phyloP scores from a whole-genome alignment of 2,113 vertebrate genomes.

The Drymodes brunneopygia region DNA sequence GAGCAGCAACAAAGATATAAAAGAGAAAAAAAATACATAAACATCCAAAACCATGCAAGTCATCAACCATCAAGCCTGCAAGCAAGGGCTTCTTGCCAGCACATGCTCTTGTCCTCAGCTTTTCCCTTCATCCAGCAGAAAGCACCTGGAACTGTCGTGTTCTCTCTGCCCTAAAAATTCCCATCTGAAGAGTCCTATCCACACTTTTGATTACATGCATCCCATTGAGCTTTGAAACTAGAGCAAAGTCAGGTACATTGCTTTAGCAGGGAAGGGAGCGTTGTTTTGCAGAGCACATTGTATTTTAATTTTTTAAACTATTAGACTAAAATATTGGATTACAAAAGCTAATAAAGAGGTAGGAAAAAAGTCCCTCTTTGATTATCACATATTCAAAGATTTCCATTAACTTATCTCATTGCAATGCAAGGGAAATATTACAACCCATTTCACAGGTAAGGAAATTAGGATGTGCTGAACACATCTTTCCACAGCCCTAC shows the following conservation, averaged over 20 bases:
- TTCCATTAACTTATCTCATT: background rate
- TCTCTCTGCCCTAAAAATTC: background rate
- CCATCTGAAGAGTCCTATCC: background rate
- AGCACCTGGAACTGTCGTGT: fast-evolving
- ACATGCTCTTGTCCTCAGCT: background rate
- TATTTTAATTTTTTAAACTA: background rate
- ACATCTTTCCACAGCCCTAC: background rate
- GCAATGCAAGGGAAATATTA: background rate
- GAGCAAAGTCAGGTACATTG: background rate
- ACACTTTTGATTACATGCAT: background rate
- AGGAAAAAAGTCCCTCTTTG: background rate
- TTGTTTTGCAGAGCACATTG: background rate
- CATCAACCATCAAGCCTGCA: background rate
- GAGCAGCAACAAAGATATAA: background rate
- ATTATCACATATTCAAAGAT: background rate
- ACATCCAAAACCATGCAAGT: background rate
- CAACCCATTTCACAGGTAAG: background rate
- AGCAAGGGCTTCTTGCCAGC: background rate
- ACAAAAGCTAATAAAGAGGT: background rate
- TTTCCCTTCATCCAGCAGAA: background rate
- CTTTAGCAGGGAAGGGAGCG: background rate
- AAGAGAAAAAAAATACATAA: background rate
- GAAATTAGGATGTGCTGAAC: background rate
- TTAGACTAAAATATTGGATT: background rate
- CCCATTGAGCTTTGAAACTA: background rate